Evolutionary conservation across 2,888 invertebrate genomes (phyloP).

Genomic region (Sialis fuliginosa): DNA sequence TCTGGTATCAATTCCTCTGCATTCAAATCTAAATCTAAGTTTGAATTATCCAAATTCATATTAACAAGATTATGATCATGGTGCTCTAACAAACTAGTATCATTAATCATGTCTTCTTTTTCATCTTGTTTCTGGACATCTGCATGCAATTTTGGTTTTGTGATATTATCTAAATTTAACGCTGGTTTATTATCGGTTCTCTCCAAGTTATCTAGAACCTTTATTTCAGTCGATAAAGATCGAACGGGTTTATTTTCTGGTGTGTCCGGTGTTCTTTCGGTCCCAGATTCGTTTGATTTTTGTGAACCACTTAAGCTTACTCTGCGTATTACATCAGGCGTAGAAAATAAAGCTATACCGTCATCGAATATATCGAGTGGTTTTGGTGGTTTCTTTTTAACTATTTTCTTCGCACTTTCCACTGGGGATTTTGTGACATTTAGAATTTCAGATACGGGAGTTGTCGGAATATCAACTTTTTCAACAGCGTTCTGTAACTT

Average conservation of each 20-base stretch:
- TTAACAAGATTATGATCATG: conserved; percentile 22
- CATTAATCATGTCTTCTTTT: conserved; percentile 5
- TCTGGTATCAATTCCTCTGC: conserved; percentile 51
- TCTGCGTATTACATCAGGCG: conserved; percentile 59
- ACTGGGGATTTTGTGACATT: not conserved
- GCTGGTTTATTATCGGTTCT: conserved; percentile 5
- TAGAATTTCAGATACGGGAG: not conserved
- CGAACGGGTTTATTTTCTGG: conserved; percentile 14
- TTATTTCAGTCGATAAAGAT: conserved; percentile 13
- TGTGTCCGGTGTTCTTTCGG: conserved; percentile 12
- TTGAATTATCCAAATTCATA: conserved; percentile 32
- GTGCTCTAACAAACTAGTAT: not conserved
- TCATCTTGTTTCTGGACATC: conserved; percentile 8
- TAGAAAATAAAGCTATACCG: conserved; percentile 56
- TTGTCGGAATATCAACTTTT: not conserved
- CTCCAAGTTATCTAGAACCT: not conserved
- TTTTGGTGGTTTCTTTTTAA: conserved; percentile 28
- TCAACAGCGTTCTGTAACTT: too few relatives aligned
- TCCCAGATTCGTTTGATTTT: conserved; percentile 19
- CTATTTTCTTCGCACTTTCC: conserved; percentile 18
- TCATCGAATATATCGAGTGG: conserved; percentile 29
- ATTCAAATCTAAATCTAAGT: conserved; percentile 39
- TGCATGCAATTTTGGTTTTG: conserved; percentile 1
- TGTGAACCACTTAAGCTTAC: conserved; percentile 27
- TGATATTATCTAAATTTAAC: not conserved